Base-by-base conservation (phyloP, 2,797 vertebrate genomes). In the Sebastes diaconus region DNA sequence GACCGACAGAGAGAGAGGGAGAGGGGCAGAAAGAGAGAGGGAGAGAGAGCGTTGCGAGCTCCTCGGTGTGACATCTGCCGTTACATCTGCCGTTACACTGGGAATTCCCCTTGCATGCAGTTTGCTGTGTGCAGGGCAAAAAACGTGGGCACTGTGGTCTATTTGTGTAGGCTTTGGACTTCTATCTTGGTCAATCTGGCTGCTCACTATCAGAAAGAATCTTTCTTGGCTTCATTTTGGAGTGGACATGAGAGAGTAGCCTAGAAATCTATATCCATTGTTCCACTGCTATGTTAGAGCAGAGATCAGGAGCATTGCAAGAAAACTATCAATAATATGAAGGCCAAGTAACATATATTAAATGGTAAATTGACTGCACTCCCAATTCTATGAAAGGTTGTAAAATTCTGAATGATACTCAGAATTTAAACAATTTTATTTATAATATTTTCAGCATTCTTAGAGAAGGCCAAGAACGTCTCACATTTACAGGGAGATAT, bases 91-190 rank as follows among this genome's bases (percentile, higher is more conserved):
- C 2, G 8, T 74, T 83, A 57, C 30, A 59, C 24, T 75, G 73
- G 81, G 81, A 79, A 83, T 77, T 73, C 46, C 20, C 20, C 39
- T 55, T 2, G 11, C 55, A 70, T 76, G 39, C 42, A 39, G 24
- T 50, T 74, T 77, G 22, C 6, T 12, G 55, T 24, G 27, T 50
- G 0, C 12, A 30, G 60, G 20, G 42, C 18, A 72, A 73, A 60
- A 11, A 63, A 65, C 4, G 4, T n/a, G 6, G 50, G 22, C 22
- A 63, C 13, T 66, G 58, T 14, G 24, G 32, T 57, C 16, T 66
- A 22, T 52, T 50, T 50, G 29, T 54, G 18, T 68, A 24, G 34
- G 42, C 13, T 55, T 24, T 83, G 2, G 39, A n/a, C 12, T 79
- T 39, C 27, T 73, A 2, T 75, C 32, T 24, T 20, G 25, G 25